Base-by-base conservation (phyloP, 2,888 invertebrate species). In the Bugulina stolonifera region DNA sequence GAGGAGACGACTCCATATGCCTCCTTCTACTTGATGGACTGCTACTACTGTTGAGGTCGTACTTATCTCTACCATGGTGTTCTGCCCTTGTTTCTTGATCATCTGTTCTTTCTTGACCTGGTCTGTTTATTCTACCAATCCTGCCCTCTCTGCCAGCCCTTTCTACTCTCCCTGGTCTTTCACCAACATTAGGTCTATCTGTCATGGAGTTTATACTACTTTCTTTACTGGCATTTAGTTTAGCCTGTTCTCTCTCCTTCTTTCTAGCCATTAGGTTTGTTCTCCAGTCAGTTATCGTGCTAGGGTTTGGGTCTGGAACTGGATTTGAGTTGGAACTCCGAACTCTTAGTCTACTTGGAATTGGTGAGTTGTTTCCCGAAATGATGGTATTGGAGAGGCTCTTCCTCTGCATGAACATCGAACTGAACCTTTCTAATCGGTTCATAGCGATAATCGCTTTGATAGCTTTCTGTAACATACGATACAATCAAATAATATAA, bases 381-480 rank as follows among this genome's bases (percentile, higher is more conserved):
- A 64, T 18, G 10, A 29, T 32, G 32, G 64, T 32, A 27, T 32
- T 64, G 3, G 64, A 29, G 10, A 43, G 5, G 18, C 43, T 43
- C 32, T 64, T 70, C 32, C 43, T 54, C 52, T 10, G 27, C 70
- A 54, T 70, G 29, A 54, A 54, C 52, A n/a, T 70, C 14, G n/a
- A 10, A 32, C 70, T 54, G 52, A n/a, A 70, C 2, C 70, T 22
- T 32, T 70, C 70, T 5, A 70, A 32, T 43, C 94, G 85, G 80
- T 88, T 89, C 70, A 94, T 86, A 0, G 94, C 94, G 75, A 93
- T 89, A 78, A 94, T 93, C 1, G 92, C 93, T 76, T 93, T 90
- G 43, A 93, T 92, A 0, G 92, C 93, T 85, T 93, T 93, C 77
- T 91, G 89, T 70, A 80, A 43, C 43, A 43, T 43, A n/a, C n/a